Evolutionary conservation across 2,797 vertebrate species (phyloP), one percentile per base, ranked within the genome.

Genomic region (Smutsia gigantea): DNA sequence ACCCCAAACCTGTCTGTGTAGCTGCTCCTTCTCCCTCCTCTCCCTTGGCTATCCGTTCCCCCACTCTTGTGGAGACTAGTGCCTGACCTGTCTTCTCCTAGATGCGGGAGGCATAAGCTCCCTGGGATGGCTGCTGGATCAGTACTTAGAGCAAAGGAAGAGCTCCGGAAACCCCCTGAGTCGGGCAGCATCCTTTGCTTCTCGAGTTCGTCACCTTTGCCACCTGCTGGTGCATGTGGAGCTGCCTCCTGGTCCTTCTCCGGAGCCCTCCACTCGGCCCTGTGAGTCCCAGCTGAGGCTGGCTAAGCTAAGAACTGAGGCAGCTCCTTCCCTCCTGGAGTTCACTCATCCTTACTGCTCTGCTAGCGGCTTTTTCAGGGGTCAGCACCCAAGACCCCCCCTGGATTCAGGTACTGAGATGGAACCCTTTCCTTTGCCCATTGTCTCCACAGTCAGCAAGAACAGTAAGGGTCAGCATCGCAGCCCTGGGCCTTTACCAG

Each of bases 141-240:
- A 99, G 95, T 99, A 99, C 97, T 97, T 99, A 95, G 98, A 98
- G 53, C 99, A 99, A 8, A 75, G 97, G 0, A 98, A 99, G 97
- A 97, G 87, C 0, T 98, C 98, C 0, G 87, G n/a, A 19, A 96
- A 89, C 7, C 95, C 98, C 53, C 97, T 97, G 31, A 97, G 98
- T 92, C 97, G 71, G 11, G 97, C 98, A 0, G 98, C 99, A 2
- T 89, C 99, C 97, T 99, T 99, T 66, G 99, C 99, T 55, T 99
- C 99, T 71, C 98, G 98, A 1, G 99, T 99, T 71, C 99, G 99
- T 2, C 98, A 98, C 42, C 99, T 99, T 96, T 99, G 99, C 3
- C 99, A 99, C 97, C 98, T 99, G 66, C 98, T 99, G 97, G 99
- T 99, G 2, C 99, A 99, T 0, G 99, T 99, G 97, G 99, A 99